These are phyloP conservation scores for Sepioteuthis lessoniana DNA, from an alignment of 2,888 invertebrate genomes.

Conservation along the genomic window DNA sequence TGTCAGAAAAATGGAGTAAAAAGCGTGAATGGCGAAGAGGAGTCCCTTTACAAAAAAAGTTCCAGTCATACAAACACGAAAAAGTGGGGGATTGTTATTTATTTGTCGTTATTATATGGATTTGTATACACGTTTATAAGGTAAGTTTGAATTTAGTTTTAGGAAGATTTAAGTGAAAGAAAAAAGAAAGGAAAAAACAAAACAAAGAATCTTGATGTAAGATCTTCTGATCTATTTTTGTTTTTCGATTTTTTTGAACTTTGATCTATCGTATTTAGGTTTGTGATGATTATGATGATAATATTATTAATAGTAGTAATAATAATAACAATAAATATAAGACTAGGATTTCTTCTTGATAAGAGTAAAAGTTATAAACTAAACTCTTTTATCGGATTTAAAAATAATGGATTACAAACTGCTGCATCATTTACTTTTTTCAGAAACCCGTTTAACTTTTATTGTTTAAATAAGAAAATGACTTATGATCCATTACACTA, in stretches of 20 bases:
- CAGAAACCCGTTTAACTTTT: background rate
- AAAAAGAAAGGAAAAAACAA: background rate
- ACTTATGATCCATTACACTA: background rate
- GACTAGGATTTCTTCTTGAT: too few species aligned
- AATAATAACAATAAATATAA: too few species aligned
- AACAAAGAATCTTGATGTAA: background rate
- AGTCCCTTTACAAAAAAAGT: background rate
- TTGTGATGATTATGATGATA: too few species aligned
- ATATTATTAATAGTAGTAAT: too few species aligned
- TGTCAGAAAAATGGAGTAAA: slow-evolving; percentile 23
- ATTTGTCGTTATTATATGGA: background rate
- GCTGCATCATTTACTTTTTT: background rate
- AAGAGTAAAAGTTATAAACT: background rate
- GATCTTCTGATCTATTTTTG: background rate
- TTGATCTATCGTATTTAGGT: background rate
- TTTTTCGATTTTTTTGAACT: background rate
- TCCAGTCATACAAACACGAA: background rate
- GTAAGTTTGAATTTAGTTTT: background rate
- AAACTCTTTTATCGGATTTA: background rate
- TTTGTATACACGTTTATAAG: background rate
- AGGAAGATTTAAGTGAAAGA: background rate
- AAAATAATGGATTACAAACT: background rate
- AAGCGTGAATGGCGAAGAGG: background rate
- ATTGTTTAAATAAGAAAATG: background rate
- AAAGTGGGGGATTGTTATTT: background rate